Evolutionary conservation across 2,888 invertebrate genomes (phyloP).

Genomic region (Monopis laevigella): DNA sequence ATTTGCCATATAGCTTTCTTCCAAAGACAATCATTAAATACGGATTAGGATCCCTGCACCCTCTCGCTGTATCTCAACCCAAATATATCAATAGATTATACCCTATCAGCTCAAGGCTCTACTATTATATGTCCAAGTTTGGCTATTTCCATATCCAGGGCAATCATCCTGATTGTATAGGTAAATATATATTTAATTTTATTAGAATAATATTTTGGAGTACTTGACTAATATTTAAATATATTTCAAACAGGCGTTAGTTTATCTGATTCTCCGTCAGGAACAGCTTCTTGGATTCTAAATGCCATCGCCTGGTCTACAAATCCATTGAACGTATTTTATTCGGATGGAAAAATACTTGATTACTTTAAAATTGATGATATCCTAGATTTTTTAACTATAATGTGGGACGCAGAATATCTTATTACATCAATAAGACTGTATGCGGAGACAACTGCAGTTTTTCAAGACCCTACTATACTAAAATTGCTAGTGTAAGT

Average conservation of each 20-base stretch:
- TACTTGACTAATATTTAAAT: background rate
- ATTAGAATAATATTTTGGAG: background rate
- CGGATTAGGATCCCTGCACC: conserved; percentile 38
- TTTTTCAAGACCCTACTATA: background rate
- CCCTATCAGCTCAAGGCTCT: conserved; percentile 28
- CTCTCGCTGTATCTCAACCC: conserved; percentile 39
- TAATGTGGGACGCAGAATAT: conserved; percentile 5
- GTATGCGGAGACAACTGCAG: background rate
- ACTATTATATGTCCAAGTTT: conserved; percentile 28
- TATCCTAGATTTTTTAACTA: conserved; percentile 1
- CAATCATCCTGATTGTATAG: conserved; percentile 78
- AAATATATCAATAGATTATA: conserved; percentile 40
- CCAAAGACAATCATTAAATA: conserved; percentile 23
- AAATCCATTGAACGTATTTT: background rate
- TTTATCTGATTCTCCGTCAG: background rate
- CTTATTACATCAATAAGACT: conserved; percentile 4
- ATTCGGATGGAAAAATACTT: background rate
- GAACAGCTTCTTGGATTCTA: conserved; percentile 5
- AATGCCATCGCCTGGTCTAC: background rate
- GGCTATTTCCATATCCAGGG: conserved; percentile 73
- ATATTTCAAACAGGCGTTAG: no score
- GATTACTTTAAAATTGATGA: conserved; percentile 26
- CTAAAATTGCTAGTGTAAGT: background rate
- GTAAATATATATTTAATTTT: conserved; percentile 35
- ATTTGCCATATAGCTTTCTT: conserved; percentile 44